A percentile compares a stretch with the other conserved stretches of the same genome.
Evolutionary conservation across 1,140 invertebrate genomes (phyloP).

Genomic region (Drosophila ohnishii): DNA sequence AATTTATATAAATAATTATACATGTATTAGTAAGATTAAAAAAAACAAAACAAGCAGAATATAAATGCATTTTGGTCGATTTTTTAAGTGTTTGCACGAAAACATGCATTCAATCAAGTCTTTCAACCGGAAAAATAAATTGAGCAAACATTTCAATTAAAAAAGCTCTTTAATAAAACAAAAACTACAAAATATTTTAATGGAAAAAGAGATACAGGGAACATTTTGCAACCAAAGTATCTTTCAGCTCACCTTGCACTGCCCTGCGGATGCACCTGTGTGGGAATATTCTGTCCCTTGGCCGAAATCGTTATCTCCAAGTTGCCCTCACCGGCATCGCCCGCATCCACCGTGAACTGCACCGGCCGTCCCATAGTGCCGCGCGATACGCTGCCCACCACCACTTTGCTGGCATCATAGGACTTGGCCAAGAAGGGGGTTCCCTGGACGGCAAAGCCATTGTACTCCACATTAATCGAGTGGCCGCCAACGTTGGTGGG

Average conservation of each 20-base stretch:
- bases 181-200: not conserved
- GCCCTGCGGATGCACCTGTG: constrained; percentile 97
- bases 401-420: constrained; percentile 95
- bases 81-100: constrained; percentile 3
- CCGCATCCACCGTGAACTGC: constrained; percentile 97
- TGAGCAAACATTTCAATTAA: constrained; percentile 13
- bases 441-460: constrained; percentile 93
- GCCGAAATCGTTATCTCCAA: constrained; percentile 98
- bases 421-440: constrained; percentile 96
- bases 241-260: constrained; percentile 83
- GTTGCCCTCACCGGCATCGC: constrained; percentile 98
- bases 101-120: constrained; percentile 5
- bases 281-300: constrained; percentile 96
- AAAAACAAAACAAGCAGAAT: constrained; percentile 6
- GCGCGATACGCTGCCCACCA: constrained; percentile 91
- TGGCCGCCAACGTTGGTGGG: constrained; percentile 95
- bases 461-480: constrained; percentile 94
- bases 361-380: constrained; percentile 93
- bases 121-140: constrained; percentile 6
- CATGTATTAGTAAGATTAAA: not conserved
- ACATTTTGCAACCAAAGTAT: not conserved
- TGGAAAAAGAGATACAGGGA: not conserved
- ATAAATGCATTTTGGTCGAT: not conserved
- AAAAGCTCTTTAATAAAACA: not conserved
- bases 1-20: not conserved